Evolutionary conservation across 1,140 invertebrate genomes (phyloP), one percentile per base, ranked within the genome.

Genomic region (Diorhabda carinulata): DNA sequence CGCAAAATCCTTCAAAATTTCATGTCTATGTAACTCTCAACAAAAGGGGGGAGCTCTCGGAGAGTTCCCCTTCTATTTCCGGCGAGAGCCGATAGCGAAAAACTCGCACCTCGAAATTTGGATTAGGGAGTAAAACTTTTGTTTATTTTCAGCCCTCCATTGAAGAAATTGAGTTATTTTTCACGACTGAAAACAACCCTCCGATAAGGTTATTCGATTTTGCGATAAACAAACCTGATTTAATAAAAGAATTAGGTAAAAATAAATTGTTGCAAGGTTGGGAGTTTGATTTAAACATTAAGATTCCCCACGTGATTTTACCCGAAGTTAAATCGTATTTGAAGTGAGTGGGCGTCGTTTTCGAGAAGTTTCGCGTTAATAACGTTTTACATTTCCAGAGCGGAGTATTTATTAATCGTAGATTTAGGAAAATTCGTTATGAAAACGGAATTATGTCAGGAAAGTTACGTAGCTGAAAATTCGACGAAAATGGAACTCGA

Each of bases 401-500:
- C 87, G 52, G 91, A 91, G 42, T 87, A 90, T 79, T 84, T 93
- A 9, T 80, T 93, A 70, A 84, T 94, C 3, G 44, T 92, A 42
- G 92, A 94, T 82, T 83, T 92, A 45, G 92, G 91, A 57, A 86
- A 87, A 58, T 81, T 93, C 62, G 84, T 84, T 45, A 82, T 94
- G 2, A 87, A 86, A 70, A 93, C 89, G 68, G 92, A 94, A 77
- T 81, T 94, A 65, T 92, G 92, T 78, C 88, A 89, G 5, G 82
- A 86, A 7, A 86, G 86, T 68, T 80, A 88, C 74, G 84, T 87
- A 42, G 79, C 91, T 3, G 91, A 93, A 80, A 90, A 92, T 77
- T 88, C 89, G 0, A 93, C 92, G 0, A 88, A 91, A 75, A 92
- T 92, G 87, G 92, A 94, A 83, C 81, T 93, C 10, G 92, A 94